Evolutionary conservation across 2,888 invertebrate genomes (phyloP), one percentile per base, ranked within the genome.

Genomic region (Tribolium freemani): DNA sequence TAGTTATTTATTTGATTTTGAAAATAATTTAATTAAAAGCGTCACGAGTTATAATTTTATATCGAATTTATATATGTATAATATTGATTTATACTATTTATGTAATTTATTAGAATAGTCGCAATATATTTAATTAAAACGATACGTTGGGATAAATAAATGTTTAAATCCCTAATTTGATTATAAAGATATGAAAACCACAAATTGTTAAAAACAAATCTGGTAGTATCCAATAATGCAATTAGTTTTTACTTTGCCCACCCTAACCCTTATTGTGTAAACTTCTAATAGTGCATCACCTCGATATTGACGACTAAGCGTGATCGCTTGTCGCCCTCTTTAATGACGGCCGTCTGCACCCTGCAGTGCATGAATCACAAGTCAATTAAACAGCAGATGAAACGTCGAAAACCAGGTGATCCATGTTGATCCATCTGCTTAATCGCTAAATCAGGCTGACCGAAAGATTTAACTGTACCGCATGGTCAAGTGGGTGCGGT

Each of bases 381-480:
- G 68, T 73, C 78, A 81, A 82, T 82, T 82, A 76, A 60, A 31
- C 75, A 76, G 81, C 83, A 84, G 83, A 84, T 84, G 83, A 83
- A 83, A 81, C 78, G 71, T 72, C 57, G 71, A 74, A 56, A 64
- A 74, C 78, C 81, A 81, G 81, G 81, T 81, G 81, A 80, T 80
- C 76, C 76, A 48, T 31, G 56, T 74, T 78, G 74, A 80, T 78
- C 81, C 79, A 80, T 78, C 78, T 80, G 81, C 79, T 78, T 80
- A 78, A 80, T 79, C 79, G 71, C 72, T 31, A 54, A 61, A 46
- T 53, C 20, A 21, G 50, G 38, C 30, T 64, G 63, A 63, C 56
- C 56, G 31, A 44, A 61, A 64, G 71, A 66, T 71, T 71, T 71
- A 48, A 11, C 61, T 5, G 16, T 3, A 63, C 69, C 69, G 48